Evolutionary conservation across 2,888 invertebrate species (phyloP), one percentile per base, ranked within the genome.

Genomic region (Chydorus sphaericus): DNA sequence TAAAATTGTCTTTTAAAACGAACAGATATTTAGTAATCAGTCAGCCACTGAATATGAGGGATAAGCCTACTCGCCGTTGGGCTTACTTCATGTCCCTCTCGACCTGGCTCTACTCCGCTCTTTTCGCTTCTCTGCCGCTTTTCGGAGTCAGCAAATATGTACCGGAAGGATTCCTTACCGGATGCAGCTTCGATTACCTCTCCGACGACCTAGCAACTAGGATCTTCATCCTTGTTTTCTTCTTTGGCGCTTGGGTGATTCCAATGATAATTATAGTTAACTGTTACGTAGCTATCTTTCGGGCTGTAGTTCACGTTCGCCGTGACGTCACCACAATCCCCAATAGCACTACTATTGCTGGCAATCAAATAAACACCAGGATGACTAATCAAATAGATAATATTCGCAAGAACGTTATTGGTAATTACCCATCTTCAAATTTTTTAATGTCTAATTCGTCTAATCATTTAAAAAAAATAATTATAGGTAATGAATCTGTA

Each of bases 221-320:
- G 53, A 74, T 77, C 59, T 88, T 84, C 66, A 85, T 86, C 65
- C 76, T 85, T 61, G 67, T 77, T 5, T 84, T 84, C 67, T 86
- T 85, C 67, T 75, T 80, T 33, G 83, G 80, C 1, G 87, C 81
- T 48, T 90, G 82, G 80, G 74, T 82, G 2, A 66, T 82, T 2
- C 90, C 90, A 0, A 75, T 89, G 60, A 65, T 71, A 33, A 71
- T 81, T 11, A 88, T 89, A 49, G 70, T 78, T 7, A 82, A 78
- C 66, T 84, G 84, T 63, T 90, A 90, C 66, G 69, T 77, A 37
- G 79, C 77, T 62, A 86, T 86, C 59, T 73, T 83, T 44, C 73
- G 75, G 56, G 79, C 79, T 0, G 83, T 84, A 7, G 18, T 8
- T n/a, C 7, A 39, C n/a, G n/a, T n/a, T n/a, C n/a, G n/a, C n/a